These are phyloP conservation scores for Eueremaeus valkanovi DNA, from an alignment of 2,888 invertebrate species.

Conservation along the genomic window DNA sequence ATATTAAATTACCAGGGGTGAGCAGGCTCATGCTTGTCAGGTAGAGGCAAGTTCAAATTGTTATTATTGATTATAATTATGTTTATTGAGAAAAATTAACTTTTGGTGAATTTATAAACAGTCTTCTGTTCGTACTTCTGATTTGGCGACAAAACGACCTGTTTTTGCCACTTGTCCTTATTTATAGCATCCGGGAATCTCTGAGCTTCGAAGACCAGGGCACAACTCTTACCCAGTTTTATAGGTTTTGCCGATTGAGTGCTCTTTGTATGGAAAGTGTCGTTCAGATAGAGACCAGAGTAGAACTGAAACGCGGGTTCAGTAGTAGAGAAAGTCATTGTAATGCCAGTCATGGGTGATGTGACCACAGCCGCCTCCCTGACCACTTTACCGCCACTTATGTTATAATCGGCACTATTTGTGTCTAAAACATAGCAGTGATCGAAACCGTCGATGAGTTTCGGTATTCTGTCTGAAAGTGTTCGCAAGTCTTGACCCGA, in stretches of 20 bases:
- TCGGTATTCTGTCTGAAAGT: slow-evolving; percentile 63
- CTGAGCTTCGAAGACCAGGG: slow-evolving; percentile 85
- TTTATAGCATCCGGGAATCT: slow-evolving; percentile 87
- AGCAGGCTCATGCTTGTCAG: no score
- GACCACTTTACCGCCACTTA: slow-evolving; percentile 17
- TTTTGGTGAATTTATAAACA: slow-evolving; percentile 37
- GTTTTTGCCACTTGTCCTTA: slow-evolving; percentile 46
- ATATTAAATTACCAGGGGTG: no score
- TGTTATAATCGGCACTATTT: slow-evolving; percentile 73
- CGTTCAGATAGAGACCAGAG: slow-evolving; percentile 63
- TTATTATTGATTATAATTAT: no score
- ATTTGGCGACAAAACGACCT: slow-evolving; percentile 17
- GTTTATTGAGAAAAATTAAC: no score
- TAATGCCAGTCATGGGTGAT: slow-evolving; percentile 60
- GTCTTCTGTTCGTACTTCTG: slow-evolving; percentile 38
- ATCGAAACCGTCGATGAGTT: slow-evolving; percentile 67
- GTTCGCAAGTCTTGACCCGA: slow-evolving; percentile 62
- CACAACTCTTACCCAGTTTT: slow-evolving; percentile 69
- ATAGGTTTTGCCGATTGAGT: slow-evolving; percentile 17
- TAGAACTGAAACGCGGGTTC: slow-evolving; percentile 90
- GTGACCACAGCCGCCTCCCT: slow-evolving; percentile 48
- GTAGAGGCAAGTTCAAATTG: no score
- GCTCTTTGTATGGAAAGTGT: neutral
- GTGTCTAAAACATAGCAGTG: slow-evolving; percentile 65
- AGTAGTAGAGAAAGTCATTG: slow-evolving; percentile 73